Base-by-base conservation (phyloP, 2,888 invertebrate species). In the Spodoptera littoralis region DNA sequence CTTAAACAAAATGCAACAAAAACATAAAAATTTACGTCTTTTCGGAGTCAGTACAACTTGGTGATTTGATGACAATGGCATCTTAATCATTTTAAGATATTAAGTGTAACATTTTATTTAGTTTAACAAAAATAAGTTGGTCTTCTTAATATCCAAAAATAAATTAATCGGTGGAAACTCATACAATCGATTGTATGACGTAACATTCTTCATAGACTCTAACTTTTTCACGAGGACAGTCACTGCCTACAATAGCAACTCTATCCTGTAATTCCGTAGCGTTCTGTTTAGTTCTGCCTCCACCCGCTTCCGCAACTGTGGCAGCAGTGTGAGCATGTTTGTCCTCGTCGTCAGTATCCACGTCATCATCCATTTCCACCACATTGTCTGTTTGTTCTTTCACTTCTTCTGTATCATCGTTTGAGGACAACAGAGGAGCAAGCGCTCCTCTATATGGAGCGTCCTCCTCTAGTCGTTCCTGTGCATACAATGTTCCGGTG, bases 171-270 rank as follows among this genome's bases (percentile, higher is more conserved):
- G 8, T 8, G 36, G 18, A 18, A 18, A 9, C 8, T 36, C 13
- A 11, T 4, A 6, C 42, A 30, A 12, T 30, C 13, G 12, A 13
- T 5, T 47, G n/a, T 43, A 11, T 3, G 11, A 11, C 0, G 13
- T 0, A 42, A 13, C 65, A 66, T 0, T 2, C 0, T 0, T 0
- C 0, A 11, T 51, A 55, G 1, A 52, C 0, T 43, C 55, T 55
- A 2, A 2, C 0, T 22, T 0, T 50, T 1, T 11, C 44, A 1
- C 0, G 0, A 42, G 44, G 24, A 51, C 72, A 72, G 4, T 1
- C 1, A 3, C 0, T 11, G 0, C 1, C n/a, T 0, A 0, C 0
- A 0, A 46, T 0, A 8, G n/a, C 1, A 11, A 0, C 0, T 27
- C 59, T 59, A 11, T 27, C 5, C 45, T 63, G 27, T 0, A 58